Evolutionary conservation across 2,113 vertebrate genomes (phyloP).

Genomic region (Micronycteris hirsuta): DNA sequence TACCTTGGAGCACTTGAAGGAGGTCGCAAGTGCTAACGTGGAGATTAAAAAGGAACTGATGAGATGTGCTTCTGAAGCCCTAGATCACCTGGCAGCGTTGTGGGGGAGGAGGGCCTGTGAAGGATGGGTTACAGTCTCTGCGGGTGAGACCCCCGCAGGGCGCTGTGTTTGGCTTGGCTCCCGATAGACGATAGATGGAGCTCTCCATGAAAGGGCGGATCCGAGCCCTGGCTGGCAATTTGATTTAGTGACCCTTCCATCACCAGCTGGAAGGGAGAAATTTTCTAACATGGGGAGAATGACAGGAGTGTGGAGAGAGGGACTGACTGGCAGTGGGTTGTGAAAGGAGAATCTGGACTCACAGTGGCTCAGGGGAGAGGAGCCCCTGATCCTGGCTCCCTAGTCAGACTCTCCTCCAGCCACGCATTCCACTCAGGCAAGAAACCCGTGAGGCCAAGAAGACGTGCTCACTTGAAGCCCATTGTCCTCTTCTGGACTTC

Average conservation of each 20-base stretch:
- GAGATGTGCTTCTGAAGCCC: slow-evolving; percentile 51
- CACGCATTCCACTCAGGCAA: background rate
- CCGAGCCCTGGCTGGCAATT: slow-evolving; percentile 11
- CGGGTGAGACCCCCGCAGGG: background rate
- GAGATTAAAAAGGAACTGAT: slow-evolving; percentile 75
- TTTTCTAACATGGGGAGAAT: background rate
- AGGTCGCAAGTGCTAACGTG: slow-evolving; percentile 72
- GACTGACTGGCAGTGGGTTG: background rate
- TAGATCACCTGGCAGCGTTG: background rate
- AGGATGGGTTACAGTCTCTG: background rate
- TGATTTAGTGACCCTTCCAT: slow-evolving; percentile 47
- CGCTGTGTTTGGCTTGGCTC: background rate
- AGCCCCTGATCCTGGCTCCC: background rate
- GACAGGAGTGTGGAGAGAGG: background rate
- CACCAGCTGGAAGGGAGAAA: background rate
- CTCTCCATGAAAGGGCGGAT: background rate
- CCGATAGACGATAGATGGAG: background rate
- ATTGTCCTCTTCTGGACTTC: background rate
- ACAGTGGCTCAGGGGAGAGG: background rate
- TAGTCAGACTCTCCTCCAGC: background rate
- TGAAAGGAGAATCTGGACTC: background rate
- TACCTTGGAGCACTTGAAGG: slow-evolving; percentile 80
- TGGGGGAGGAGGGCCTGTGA: background rate
- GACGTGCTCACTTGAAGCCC: background rate
- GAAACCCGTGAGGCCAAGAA: background rate